Evolutionary conservation across 2,113 vertebrate species (phyloP).

Genomic region (Octodon degus): DNA sequence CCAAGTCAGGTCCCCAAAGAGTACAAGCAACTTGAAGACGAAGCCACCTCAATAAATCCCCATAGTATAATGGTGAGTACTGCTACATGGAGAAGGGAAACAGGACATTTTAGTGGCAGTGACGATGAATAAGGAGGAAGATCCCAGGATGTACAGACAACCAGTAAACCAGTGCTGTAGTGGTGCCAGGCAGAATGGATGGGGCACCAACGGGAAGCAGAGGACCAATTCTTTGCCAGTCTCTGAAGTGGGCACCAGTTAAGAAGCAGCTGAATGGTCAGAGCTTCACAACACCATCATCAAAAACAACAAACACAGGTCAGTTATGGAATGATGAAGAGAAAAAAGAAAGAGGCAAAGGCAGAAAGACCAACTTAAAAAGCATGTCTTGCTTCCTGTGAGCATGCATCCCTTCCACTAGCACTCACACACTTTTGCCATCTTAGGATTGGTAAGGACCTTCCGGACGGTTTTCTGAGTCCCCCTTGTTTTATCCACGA

Average conservation of each 20-base stretch:
- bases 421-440: not conserved
- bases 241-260: not conserved
- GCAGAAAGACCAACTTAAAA: not conserved
- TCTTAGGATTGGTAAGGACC: not conserved
- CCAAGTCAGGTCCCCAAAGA: not conserved
- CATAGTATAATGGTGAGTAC: not conserved
- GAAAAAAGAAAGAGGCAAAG: not conserved
- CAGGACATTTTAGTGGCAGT: not conserved
- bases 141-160: not conserved
- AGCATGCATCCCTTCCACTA: not conserved
- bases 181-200: not conserved
- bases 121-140: not conserved
- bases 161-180: not conserved
- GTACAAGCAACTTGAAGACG: not conserved
- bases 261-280: not conserved
- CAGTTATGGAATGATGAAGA: not conserved
- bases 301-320: not conserved
- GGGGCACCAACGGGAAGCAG: not conserved
- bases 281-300: not conserved
- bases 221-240: not conserved
- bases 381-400: not conserved
- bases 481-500: not conserved
- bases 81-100: not conserved
- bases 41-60: not conserved
- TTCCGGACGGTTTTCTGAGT: not conserved